Evolutionary conservation across 2,113 vertebrate species (phyloP), one percentile per base, ranked within the genome.

Genomic region (Dromas ardeola): DNA sequence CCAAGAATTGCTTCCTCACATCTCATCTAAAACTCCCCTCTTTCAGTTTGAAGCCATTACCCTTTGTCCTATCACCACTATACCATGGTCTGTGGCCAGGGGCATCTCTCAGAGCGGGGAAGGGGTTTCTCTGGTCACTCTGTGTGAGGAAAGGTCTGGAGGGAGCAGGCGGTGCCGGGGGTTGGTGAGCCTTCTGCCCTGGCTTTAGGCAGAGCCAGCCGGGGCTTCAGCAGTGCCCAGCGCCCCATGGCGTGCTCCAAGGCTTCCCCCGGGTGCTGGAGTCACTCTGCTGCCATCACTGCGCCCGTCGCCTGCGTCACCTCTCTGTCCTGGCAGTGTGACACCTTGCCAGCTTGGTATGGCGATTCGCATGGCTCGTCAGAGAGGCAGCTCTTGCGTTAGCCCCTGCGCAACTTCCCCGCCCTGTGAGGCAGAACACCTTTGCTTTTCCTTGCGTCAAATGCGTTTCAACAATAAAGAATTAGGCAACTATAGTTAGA

Each of bases 201-300:
- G 32, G 25, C 61, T 55, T 66, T 11, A 6, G 40, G 13, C 14
- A 13, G 34, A 8, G 29, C 30, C 20, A 9, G 19, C 45, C 2
- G 20, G 29, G 34, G 40, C 47, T 72, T 13, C 55, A 13, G 23
- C 38, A n/a, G 56, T 21, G 4, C 11, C 49, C 22, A 3, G 27
- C 9, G 38, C 25, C 36, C 56, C 34, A 2, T 1, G 25, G 47
- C 6, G 5, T 2, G 25, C 40, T 2, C 1, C 3, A 49, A 34
- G 50, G 21, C 52, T 47, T 43, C 42, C 14, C 38, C 17, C 43
- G 2, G 30, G 36, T 1, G 2, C 45, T 14, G 56, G 81, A 29
- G 6, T 23, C 2, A 3, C 36, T 32, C 25, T 22, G 47, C 30
- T n/a, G 81, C 29, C 14, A 9, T 4, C 2, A 17, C 70, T 55